Evolutionary conservation across 2,888 invertebrate species (phyloP).

Genomic region (Drosophila barbarae): DNA sequence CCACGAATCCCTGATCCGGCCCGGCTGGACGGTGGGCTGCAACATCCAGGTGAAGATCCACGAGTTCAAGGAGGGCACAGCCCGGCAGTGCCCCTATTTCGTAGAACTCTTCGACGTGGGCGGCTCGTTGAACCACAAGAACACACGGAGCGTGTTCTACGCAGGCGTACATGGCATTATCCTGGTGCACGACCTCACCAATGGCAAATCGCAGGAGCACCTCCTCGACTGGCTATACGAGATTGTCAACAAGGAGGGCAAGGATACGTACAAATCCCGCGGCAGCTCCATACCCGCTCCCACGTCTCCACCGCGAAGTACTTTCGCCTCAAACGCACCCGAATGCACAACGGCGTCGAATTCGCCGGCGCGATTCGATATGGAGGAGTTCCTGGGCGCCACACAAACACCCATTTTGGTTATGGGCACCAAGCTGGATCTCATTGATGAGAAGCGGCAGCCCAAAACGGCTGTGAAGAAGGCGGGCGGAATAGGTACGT

Average conservation of each 20-base stretch:
- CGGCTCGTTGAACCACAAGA: slow-evolving; percentile 95
- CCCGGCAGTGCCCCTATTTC: slow-evolving; percentile 93
- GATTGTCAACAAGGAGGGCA: slow-evolving; percentile 88
- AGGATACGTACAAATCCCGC: slow-evolving; percentile 72
- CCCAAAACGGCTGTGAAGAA: slow-evolving; percentile 74
- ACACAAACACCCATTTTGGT: slow-evolving; percentile 96
- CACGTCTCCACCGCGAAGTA: slow-evolving; percentile 30
- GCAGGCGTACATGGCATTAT: slow-evolving; percentile 97
- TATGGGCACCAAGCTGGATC: slow-evolving; percentile 95
- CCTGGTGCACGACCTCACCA: slow-evolving; percentile 97
- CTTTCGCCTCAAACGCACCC: slow-evolving; percentile 22
- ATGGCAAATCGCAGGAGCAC: slow-evolving; percentile 96
- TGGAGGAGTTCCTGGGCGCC: slow-evolving; percentile 91
- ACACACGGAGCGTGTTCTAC: slow-evolving; percentile 96
- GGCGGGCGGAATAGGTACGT: slow-evolving; percentile 77
- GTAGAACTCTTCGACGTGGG: slow-evolving; percentile 99
- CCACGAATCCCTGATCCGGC: slow-evolving; percentile 90
- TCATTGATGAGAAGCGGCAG: slow-evolving; percentile 87
- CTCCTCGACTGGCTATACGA: slow-evolving; percentile 95
- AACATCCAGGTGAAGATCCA: slow-evolving; percentile 97
- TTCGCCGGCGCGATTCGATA: slow-evolving; percentile 82
- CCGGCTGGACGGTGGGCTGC: slow-evolving; percentile 98
- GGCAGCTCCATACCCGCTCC: slow-evolving; percentile 34
- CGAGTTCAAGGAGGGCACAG: slow-evolving; percentile 96
- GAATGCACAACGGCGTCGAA: slow-evolving; percentile 15